Evolutionary conservation across 2,888 invertebrate species (phyloP), one percentile per base, ranked within the genome.

Genomic region (Eugnorisma glareosa): DNA sequence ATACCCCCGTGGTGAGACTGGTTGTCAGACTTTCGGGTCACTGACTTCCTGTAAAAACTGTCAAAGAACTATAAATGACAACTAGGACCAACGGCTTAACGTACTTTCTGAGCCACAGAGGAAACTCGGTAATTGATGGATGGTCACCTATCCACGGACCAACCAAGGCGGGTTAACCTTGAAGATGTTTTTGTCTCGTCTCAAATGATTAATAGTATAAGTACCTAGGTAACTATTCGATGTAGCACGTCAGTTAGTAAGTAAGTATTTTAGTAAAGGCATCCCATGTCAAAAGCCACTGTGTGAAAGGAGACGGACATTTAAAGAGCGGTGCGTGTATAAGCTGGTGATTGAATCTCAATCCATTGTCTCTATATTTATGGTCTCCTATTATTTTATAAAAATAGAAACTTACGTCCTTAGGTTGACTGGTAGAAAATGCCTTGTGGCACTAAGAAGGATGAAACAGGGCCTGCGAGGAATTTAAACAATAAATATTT

Each of bases 251-350:
- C 37, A n/a, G 24, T 51, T 24, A 24, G 24, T 24, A 24, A 48
- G 24, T 21, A 48, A 24, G 51, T 24, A 24, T 45, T 6, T 18
- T 45, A 51, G 24, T 24, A 71, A 57, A 66, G 31, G 63, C 69
- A 72, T 74, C 66, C 37, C 11, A 57, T 74, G 45, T 77, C 66
- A 77, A 81, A 85, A 68, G 40, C 61, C 64, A 61, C n/a, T 69
- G 59, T 68, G 68, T 82, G 18, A 66, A 67, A 59, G 7, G 51
- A 35, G 28, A 59, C 28, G 1, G 31, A 54, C 45, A 57, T 71
- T 70, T 43, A 57, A 54, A 72, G 66, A 69, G 28, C 37, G 28
- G 43, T 54, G 43, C 61, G n/a, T 61, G 45, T 66, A 11, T 37
- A 59, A 71, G 45, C 45, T 61, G 54, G 64, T 54, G 18, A 35